A percentile compares a stretch with the other conserved stretches of the same genome.
phyloP scores from a whole-genome alignment of 1,140 invertebrate species.

The Anastrepha ludens region DNA sequence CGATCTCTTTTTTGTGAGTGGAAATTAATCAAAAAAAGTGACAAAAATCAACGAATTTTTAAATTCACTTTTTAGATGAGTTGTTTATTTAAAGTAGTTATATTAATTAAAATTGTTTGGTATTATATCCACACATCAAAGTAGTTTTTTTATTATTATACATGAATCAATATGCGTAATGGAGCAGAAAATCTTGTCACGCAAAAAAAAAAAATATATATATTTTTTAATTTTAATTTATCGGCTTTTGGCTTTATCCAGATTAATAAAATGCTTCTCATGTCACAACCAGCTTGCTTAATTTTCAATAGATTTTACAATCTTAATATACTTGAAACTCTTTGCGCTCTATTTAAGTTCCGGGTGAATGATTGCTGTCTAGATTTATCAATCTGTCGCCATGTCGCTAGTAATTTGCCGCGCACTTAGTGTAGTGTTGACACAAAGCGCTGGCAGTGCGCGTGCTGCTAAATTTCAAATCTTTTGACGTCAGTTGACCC shows the following conservation, averaged over 20 bases:
- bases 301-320: background rate
- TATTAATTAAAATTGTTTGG: too few species aligned
- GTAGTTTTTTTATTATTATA: too few species aligned
- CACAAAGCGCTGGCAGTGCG: too few species aligned
- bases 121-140: too few species aligned
- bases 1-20: too few species aligned
- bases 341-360: background rate
- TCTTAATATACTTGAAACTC: background rate
- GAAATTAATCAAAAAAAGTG: too few species aligned
- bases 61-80: too few species aligned
- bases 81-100: too few species aligned
- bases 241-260: background rate
- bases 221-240: background rate
- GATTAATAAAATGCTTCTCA: background rate
- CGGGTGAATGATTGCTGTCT: background rate
- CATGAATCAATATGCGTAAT: too few species aligned
- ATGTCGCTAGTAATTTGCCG: background rate
- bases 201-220: too few species aligned
- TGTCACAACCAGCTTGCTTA: background rate
- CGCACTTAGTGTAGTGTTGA: background rate
- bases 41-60: too few species aligned
- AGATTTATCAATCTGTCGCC: slow-evolving; percentile 28
- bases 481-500: background rate
- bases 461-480: background rate
- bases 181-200: too few species aligned